These are phyloP conservation scores for Ctenomys sociabilis DNA, from an alignment of 2,113 vertebrate species.

Conservation along the genomic window DNA sequence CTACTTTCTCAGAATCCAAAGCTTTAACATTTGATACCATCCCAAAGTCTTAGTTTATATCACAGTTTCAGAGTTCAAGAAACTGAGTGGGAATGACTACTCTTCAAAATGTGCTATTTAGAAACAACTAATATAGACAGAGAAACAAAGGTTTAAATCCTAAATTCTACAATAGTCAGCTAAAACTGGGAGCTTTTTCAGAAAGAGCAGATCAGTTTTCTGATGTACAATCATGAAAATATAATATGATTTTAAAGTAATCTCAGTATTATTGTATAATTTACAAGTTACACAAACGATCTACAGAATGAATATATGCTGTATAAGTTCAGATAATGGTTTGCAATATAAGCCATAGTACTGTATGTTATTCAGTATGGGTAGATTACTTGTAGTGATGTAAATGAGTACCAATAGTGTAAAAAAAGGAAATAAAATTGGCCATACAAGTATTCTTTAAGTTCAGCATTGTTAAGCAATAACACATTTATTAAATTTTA, in stretches of 20 bases:
- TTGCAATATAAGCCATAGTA: background rate
- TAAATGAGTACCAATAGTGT: background rate
- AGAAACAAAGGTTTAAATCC: background rate
- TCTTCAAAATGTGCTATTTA: conserved; percentile 26
- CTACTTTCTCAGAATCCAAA: background rate
- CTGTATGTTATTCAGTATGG: background rate
- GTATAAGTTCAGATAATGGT: background rate
- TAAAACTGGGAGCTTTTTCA: background rate
- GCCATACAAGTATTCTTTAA: background rate
- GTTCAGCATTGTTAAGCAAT: background rate
- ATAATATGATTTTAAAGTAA: background rate
- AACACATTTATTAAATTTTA: background rate
- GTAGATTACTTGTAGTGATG: background rate
- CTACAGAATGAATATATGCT: background rate
- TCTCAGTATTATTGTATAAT: background rate
- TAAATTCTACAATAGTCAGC: background rate
- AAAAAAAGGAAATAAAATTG: background rate
- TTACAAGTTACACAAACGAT: background rate
- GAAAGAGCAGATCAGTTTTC: background rate
- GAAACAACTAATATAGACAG: background rate
- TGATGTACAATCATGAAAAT: conserved; percentile 23
- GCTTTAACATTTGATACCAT: background rate
- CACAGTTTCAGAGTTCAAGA: background rate
- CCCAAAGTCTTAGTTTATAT: background rate
- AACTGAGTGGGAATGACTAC: background rate